A percentile compares a stretch with the other conserved stretches of the same genome.
Conservation (phyloP, 2,113 vertebrate species). For the Zosterops pallidus region DNA sequence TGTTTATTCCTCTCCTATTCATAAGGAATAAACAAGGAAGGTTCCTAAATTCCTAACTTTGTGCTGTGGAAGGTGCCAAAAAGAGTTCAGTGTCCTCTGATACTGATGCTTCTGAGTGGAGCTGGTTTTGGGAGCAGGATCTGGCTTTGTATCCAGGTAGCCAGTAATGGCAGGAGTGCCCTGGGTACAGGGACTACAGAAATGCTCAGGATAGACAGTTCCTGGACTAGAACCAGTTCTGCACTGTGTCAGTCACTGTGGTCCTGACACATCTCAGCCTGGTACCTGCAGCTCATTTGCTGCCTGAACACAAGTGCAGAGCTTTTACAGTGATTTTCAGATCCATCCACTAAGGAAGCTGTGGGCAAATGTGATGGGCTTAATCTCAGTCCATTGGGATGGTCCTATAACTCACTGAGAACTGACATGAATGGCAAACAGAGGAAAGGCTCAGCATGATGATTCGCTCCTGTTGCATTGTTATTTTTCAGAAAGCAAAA, state of each 20-base stretch:
- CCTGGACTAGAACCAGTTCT: not conserved
- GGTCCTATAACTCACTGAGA: not conserved
- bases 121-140: not conserved
- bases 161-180: not conserved
- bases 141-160: not conserved
- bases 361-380: not conserved
- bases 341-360: not conserved
- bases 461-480: not conserved
- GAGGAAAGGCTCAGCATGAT: not conserved
- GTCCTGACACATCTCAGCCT: not conserved
- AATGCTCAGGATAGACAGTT: not conserved
- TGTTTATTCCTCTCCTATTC: not conserved
- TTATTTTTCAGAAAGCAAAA: not conserved
- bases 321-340: not conserved
- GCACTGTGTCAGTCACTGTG: not conserved
- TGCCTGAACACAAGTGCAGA: not conserved
- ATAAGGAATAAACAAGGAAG: not conserved
- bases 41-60: not conserved
- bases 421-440: not conserved
- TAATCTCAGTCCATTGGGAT: not conserved
- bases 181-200: not conserved
- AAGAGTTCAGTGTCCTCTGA: not conserved
- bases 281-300: not conserved
- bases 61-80: not conserved
- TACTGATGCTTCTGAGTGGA: not conserved